Conservation (phyloP, 1,140 invertebrate genomes). For the Chlorops oryzae region DNA sequence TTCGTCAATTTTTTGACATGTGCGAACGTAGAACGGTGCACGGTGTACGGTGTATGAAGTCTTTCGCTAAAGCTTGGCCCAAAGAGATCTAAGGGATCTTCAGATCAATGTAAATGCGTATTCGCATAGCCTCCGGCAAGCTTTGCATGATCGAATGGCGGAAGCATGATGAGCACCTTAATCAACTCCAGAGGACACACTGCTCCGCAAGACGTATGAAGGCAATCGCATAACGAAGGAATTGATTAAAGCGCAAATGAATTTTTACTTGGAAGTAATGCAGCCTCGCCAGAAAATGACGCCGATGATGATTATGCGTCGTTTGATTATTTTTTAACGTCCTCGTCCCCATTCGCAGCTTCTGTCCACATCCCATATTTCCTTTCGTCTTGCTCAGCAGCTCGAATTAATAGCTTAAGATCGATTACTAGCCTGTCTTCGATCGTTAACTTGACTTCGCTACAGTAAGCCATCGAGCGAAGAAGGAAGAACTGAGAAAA, state of each 20-base stretch:
- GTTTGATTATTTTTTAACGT: neutral
- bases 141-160: too few species aligned
- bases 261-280: too few species aligned
- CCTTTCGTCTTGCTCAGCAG: too few species aligned
- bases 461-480: constrained; percentile 41
- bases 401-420: constrained; percentile 19
- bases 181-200: neutral
- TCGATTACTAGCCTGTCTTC: constrained; percentile 39
- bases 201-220: too few species aligned
- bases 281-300: neutral
- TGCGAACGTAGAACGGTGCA: constrained; percentile 23
- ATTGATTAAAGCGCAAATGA: constrained; percentile 49
- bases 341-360: neutral
- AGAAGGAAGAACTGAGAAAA: neutral
- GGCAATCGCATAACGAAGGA: too few species aligned
- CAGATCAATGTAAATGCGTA: constrained; percentile 4
- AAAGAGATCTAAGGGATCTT: neutral
- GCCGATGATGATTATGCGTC: constrained; percentile 36
- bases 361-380: too few species aligned
- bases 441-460: constrained; percentile 47
- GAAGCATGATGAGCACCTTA: neutral
- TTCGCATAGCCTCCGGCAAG: too few species aligned
- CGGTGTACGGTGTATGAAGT: constrained; percentile 1
- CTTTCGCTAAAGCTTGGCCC: neutral
- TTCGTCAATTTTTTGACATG: constrained; percentile 49